phyloP scores from a whole-genome alignment of 2,888 invertebrate genomes.

The Megalurothrips usitatus region DNA sequence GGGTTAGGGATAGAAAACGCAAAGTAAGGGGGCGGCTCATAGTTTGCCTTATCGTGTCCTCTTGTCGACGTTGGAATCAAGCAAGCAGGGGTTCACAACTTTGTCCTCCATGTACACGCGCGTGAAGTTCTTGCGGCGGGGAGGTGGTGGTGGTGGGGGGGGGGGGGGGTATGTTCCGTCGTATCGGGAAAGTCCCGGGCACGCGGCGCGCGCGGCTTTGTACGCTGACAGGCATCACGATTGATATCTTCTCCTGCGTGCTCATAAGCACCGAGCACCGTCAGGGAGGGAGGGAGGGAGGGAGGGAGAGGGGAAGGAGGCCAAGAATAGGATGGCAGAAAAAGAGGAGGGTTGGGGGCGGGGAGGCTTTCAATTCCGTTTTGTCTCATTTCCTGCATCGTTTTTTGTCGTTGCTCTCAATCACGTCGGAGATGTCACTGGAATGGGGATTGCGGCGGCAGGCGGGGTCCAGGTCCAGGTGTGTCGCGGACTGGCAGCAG shows the following conservation, averaged over 20 bases:
- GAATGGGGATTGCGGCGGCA: not conserved
- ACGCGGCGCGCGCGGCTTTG: not conserved
- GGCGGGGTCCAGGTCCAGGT: not conserved
- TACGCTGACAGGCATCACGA: not conserved
- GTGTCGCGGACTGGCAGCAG: not conserved
- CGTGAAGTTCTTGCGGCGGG: not conserved
- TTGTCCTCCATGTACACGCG: not conserved
- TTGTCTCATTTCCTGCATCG: not conserved
- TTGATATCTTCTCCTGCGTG: not conserved
- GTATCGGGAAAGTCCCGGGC: not conserved
- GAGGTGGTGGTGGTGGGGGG: not conserved
- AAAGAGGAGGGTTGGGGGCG: not conserved
- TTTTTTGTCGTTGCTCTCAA: not conserved
- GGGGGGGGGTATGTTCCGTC: not conserved
- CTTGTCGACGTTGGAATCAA: constrained; percentile 10
- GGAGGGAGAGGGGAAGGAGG: not conserved
- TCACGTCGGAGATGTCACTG: not conserved
- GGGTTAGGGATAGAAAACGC: not conserved
- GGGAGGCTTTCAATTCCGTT: not conserved
- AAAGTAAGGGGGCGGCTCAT: no score
- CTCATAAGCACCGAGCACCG: no score
- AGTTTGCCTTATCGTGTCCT: not conserved
- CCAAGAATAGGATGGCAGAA: not conserved
- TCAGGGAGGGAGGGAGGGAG: not conserved
- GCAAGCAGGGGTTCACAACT: not conserved